Percentiles rank a stretch among this genome's conserved stretches.
Conservation (phyloP, 2,888 invertebrate genomes). For the Bombylius major region DNA sequence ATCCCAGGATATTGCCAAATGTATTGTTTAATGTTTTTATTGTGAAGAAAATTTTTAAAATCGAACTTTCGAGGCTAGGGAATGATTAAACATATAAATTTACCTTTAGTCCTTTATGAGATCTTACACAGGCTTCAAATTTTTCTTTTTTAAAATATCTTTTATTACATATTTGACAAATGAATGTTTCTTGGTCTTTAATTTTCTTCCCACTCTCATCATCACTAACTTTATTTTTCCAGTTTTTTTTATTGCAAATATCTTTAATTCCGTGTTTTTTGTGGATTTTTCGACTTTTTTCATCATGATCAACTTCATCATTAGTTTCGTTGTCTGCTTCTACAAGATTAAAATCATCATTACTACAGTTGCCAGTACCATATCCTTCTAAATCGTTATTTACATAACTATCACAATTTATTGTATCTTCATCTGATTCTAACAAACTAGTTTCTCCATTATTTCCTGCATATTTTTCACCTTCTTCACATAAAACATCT, state of each 20-base stretch:
- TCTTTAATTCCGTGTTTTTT: background rate
- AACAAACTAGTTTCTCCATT: too few species aligned
- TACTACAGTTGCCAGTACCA: background rate
- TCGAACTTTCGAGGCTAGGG: too few species aligned
- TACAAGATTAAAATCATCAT: background rate
- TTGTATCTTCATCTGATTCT: too few species aligned
- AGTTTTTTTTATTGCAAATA: background rate
- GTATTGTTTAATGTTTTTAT: too few species aligned
- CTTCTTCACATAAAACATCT: too few species aligned
- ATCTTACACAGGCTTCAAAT: conserved; percentile 10
- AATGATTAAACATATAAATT: background rate
- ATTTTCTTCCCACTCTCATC: background rate
- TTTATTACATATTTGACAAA: conserved; percentile 9
- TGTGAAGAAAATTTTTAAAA: too few species aligned
- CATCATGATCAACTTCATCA: background rate
- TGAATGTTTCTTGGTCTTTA: background rate
- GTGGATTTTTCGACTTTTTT: background rate
- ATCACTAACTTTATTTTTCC: background rate
- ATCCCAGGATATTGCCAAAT: too few species aligned
- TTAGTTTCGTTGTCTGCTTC: background rate
- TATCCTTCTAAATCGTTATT: too few species aligned
- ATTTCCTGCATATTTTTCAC: too few species aligned
- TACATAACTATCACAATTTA: background rate
- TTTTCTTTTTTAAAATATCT: conserved; percentile 7
- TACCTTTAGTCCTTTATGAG: conserved; percentile 13